Evolutionary conservation across 2,888 invertebrate species (phyloP).

Genomic region (Dolichomitus sp.): DNA sequence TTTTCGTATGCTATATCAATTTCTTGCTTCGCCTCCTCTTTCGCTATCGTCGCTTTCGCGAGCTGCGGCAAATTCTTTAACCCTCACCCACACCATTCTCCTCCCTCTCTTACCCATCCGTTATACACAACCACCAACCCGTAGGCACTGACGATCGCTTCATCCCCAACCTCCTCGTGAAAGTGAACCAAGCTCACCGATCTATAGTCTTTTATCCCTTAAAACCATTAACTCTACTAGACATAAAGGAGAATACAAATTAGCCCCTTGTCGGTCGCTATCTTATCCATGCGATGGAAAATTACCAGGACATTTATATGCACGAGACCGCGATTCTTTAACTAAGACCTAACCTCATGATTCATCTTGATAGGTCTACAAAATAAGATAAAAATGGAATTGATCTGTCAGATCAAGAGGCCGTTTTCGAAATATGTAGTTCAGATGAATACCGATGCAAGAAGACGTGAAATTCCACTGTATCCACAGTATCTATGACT

Average conservation of each 20-base stretch:
- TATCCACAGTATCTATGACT: neutral
- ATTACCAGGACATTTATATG: constrained; percentile 39
- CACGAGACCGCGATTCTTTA: constrained; percentile 13
- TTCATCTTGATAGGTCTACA: neutral
- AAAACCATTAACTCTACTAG: constrained; percentile 85
- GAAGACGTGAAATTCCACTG: neutral
- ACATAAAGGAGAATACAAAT: constrained; percentile 85
- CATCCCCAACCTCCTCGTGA: constrained; percentile 60
- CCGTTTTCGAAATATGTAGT: neutral
- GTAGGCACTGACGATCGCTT: constrained; percentile 49
- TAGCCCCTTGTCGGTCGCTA: constrained; percentile 76
- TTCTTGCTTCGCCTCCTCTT: constrained; percentile 84
- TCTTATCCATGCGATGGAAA: constrained; percentile 73
- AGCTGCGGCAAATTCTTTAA: constrained; percentile 61
- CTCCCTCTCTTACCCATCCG: constrained; percentile 51
- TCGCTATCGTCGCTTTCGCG: constrained; percentile 68
- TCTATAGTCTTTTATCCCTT: constrained; percentile 85
- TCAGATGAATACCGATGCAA: neutral
- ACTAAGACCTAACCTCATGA: neutral
- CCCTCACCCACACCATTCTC: constrained; percentile 66
- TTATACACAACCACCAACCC: constrained; percentile 65
- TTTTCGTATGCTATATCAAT: constrained; percentile 86
- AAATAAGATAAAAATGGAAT: neutral
- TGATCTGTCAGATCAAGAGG: neutral
- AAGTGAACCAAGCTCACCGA: constrained; percentile 74